phyloP scores from a whole-genome alignment of 2,888 invertebrate species.

The Dugesia japonica region DNA sequence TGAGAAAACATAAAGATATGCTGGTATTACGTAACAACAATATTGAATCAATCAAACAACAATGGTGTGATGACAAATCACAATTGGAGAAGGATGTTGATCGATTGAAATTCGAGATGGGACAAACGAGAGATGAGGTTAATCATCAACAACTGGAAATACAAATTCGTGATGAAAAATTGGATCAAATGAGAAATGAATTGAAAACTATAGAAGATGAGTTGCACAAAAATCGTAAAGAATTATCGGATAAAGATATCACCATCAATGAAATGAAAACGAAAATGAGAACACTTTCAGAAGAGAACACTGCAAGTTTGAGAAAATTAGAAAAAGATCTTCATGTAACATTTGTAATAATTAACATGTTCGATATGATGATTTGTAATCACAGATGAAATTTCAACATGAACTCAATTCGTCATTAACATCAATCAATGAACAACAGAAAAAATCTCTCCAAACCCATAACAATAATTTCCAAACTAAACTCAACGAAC shows the following conservation, averaged over 20 bases:
- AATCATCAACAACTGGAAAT: neutral
- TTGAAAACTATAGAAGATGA: neutral
- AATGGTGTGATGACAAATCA: neutral
- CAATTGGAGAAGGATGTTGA: neutral
- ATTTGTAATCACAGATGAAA: too few species aligned
- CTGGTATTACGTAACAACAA: neutral
- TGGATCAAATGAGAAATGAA: neutral
- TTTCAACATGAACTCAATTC: conserved; percentile 9
- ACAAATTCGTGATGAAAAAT: neutral
- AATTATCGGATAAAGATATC: neutral
- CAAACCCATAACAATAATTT: neutral
- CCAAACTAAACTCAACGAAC: neutral
- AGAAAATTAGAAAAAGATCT: conserved; percentile 5
- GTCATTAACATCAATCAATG: neutral
- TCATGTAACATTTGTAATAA: too few species aligned
- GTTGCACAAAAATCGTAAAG: neutral
- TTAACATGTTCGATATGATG: too few species aligned
- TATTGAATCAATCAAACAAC: neutral
- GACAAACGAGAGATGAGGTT: neutral
- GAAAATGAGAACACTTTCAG: neutral
- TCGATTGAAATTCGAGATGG: neutral
- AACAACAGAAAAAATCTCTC: neutral
- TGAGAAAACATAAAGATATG: neutral
- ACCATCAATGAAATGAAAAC: neutral
- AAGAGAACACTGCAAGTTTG: neutral